Conservation (phyloP, 2,113 vertebrate genomes). For the Porphyrio hochstetteri region DNA sequence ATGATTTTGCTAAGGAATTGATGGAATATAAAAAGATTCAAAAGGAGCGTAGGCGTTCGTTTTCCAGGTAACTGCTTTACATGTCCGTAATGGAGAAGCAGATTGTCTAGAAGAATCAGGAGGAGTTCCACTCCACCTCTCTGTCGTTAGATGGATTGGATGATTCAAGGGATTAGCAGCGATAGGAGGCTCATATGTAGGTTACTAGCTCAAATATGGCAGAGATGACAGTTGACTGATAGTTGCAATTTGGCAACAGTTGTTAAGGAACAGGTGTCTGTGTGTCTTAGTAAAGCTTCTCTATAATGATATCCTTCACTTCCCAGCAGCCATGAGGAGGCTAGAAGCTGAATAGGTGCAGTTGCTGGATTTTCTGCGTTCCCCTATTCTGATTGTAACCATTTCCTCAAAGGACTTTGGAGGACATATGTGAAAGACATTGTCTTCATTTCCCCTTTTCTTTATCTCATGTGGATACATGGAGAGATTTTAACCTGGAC, state of each 20-base stretch:
- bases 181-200: conserved; percentile 23
- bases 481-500: neutral
- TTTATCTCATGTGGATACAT: neutral
- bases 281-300: neutral
- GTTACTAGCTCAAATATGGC: conserved; percentile 16
- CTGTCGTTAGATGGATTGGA: conserved; percentile 56
- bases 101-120: conserved; percentile 59
- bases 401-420: neutral
- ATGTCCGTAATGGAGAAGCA: conserved; percentile 79
- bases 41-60: conserved; percentile 93
- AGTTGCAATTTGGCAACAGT: neutral
- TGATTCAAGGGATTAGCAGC: conserved; percentile 65
- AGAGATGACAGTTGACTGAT: neutral
- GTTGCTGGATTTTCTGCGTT: neutral
- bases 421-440: neutral
- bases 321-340: neutral
- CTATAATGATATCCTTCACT: neutral
- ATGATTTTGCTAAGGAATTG: conserved; percentile 99
- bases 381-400: neutral
- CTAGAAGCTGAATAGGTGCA: neutral
- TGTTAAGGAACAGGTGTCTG: neutral
- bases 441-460: neutral
- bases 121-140: conserved; percentile 44
- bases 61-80: conserved; percentile 91
- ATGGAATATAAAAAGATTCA: conserved; percentile 98